Evolutionary conservation across 2,888 invertebrate genomes (phyloP).

Genomic region (Trichogramma evanescens): DNA sequence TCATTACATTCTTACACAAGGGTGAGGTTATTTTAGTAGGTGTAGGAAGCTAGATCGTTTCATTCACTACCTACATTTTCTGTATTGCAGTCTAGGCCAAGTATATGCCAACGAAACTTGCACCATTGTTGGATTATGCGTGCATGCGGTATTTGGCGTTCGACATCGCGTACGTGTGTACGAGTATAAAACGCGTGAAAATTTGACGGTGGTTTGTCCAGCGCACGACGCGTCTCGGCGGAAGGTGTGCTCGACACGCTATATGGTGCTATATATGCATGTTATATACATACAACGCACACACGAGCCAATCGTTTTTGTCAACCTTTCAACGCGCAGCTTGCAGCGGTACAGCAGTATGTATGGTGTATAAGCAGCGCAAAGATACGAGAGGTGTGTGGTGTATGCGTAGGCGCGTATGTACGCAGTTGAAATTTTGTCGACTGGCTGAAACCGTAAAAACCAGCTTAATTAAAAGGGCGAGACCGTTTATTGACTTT

Average conservation of each 20-base stretch:
- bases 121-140: too few relatives aligned
- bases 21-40: too few relatives aligned
- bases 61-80: background rate
- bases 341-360: background rate
- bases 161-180: background rate
- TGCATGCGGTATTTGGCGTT: too few relatives aligned
- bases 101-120: too few relatives aligned
- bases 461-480: constrained; percentile 21
- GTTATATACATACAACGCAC: too few relatives aligned
- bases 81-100: too few relatives aligned
- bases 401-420: background rate
- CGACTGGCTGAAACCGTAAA: constrained; percentile 5
- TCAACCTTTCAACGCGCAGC: constrained; percentile 13
- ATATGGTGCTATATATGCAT: background rate
- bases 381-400: too few relatives aligned
- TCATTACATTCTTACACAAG: too few relatives aligned
- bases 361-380: too few relatives aligned
- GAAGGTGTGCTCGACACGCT: background rate
- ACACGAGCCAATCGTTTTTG: constrained; percentile 14
- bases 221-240: constrained; percentile 11
- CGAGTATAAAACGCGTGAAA: constrained; percentile 17
- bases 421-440: constrained; percentile 11
- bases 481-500: constrained; percentile 16
- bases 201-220: constrained; percentile 22
- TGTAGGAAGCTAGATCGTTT: background rate